Base-by-base conservation (phyloP, 2,113 vertebrate genomes). In the Solea senegalensis region DNA sequence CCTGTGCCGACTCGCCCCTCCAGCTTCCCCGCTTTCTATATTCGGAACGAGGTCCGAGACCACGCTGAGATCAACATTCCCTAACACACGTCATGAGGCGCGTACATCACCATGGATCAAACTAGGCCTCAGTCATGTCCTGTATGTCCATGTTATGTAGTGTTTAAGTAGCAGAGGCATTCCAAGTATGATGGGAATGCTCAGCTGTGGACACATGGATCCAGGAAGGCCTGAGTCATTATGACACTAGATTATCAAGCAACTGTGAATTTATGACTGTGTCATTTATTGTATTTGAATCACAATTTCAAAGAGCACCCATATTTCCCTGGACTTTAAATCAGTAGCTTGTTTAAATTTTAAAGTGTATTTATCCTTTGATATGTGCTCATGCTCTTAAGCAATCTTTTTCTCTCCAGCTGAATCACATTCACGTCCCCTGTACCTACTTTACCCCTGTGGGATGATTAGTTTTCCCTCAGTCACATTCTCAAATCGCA, bases 21-120 rank as follows among this genome's bases (percentile, higher is more conserved):
- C 0, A 34, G 41, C 7, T 9, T 58, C 58, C 49, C 0, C 3
- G 41, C 7, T 9, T 72, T 74, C 88, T 89, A 87, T 87, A 87
- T 84, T 74, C 15, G 68, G 84, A 65, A 21, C 11, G 1, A 66
- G 58, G 56, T 54, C 63, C 21, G 26, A 55, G 69, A 57, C 62
- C 59, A 70, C 72, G 45, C 53, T 67, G 79, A 73, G 72, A 44
- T 27, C 67, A 50, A 70, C 75, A 78, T 66, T 64, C 51, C 54
- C 15, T n/a, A 34, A 34, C 3, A 34, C 34, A 34, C 34, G 5
- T 34, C 34, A 34, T 26, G 41, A 74, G 69, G 53, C n/a, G 9
- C 63, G 53, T 62, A 53, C 57, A 51, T 51, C 45, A 64, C 16
- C 27, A 12, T 40, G 58, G 71, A 82, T 80, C 62, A 58, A 76